A percentile compares a stretch with the other conserved stretches of the same genome.
Conservation (phyloP, 2,797 vertebrate species). For the Scolopax bukidnonensis region DNA sequence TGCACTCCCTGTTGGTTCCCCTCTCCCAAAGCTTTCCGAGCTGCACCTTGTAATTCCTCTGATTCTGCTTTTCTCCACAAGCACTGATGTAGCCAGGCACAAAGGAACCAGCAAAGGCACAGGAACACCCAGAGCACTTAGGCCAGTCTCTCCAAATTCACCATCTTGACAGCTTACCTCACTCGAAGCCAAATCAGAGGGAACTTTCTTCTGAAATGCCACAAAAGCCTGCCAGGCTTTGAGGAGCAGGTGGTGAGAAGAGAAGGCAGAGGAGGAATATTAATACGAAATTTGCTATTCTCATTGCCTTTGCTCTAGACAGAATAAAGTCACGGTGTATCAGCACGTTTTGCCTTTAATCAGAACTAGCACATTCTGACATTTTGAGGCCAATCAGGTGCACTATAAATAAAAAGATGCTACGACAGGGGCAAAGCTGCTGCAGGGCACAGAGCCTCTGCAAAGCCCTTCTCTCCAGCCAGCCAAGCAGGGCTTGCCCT, state of each 20-base stretch:
- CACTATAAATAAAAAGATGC: not conserved
- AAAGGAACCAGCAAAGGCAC: not conserved
- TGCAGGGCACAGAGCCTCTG: not conserved
- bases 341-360: not conserved
- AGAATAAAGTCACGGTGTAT: not conserved
- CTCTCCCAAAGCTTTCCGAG: not conserved
- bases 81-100: accelerated
- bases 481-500: not conserved
- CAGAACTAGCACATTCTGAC: not conserved
- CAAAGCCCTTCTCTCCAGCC: not conserved
- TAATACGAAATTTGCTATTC: not conserved
- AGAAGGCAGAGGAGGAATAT: not conserved
- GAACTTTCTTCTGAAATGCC: not conserved
- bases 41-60: accelerated
- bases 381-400: slow-evolving; percentile 32
- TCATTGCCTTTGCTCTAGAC: not conserved
- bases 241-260: not conserved
- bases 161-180: not conserved
- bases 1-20: accelerated
- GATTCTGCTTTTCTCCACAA: not conserved
- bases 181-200: not conserved
- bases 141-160: not conserved
- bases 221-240: slow-evolving; percentile 1
- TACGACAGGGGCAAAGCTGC: not conserved
- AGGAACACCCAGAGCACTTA: not conserved